phyloP scores from a whole-genome alignment of 2,797 vertebrate genomes.

The Choloepus didactylus region DNA sequence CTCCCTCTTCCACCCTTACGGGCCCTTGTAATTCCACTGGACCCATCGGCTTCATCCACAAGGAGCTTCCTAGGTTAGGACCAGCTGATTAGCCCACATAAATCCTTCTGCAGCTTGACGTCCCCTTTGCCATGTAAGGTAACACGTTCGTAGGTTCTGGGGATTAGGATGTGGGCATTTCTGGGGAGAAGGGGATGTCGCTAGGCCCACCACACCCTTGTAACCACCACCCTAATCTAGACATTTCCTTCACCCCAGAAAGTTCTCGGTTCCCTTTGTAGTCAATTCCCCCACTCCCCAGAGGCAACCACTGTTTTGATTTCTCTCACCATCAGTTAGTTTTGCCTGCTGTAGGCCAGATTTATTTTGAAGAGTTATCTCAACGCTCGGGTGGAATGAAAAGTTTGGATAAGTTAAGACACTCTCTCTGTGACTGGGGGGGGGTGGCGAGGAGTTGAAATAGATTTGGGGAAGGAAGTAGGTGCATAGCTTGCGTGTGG shows the following conservation, averaged over 20 bases:
- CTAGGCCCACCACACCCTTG: neutral
- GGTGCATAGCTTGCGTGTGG: fast-evolving
- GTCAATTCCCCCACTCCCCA: neutral
- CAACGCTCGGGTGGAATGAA: neutral
- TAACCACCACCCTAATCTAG: neutral
- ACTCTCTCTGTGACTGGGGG: neutral
- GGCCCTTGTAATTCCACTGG: neutral
- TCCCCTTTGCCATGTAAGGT: neutral
- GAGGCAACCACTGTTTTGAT: neutral
- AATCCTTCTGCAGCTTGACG: neutral
- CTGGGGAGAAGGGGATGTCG: fast-evolving
- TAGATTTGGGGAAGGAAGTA: neutral
- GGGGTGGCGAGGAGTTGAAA: neutral
- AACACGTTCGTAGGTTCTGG: neutral
- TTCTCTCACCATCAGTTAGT: neutral
- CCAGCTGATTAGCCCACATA: neutral
- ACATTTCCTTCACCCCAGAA: neutral
- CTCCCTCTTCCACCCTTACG: neutral
- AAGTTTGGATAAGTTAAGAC: neutral
- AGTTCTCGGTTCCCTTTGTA: neutral
- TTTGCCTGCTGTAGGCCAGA: neutral
- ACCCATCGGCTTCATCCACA: neutral
- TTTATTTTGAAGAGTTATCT: neutral
- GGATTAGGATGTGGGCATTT: neutral
- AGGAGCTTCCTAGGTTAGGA: neutral